Conservation (phyloP, 2,113 vertebrate genomes). For the Engraulis encrasicolus region DNA sequence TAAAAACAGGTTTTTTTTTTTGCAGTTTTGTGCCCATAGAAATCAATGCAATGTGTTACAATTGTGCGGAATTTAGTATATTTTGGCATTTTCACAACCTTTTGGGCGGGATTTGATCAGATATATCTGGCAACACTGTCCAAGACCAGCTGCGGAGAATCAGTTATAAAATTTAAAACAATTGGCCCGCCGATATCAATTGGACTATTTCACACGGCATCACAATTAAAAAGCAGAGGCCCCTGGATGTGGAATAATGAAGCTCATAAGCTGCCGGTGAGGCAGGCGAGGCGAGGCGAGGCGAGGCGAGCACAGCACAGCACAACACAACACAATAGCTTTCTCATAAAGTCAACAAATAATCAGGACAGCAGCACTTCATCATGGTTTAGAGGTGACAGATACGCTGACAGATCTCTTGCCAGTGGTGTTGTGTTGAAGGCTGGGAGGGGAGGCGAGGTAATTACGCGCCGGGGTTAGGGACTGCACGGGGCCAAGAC, state of each 20-base stretch:
- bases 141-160: neutral
- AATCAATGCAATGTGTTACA: too few species aligned
- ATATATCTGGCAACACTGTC: too few species aligned
- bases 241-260: slow-evolving; percentile 1
- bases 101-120: too few species aligned
- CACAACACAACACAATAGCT: slow-evolving; percentile 12
- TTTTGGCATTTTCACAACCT: too few species aligned
- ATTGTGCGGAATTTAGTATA: too few species aligned
- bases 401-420: slow-evolving; percentile 10
- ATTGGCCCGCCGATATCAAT: neutral
- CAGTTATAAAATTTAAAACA: neutral
- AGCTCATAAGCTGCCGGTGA: neutral
- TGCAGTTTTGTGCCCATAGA: too few species aligned
- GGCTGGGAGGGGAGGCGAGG: neutral
- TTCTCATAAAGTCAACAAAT: slow-evolving; percentile 9
- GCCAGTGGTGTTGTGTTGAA: neutral
- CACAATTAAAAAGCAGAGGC: slow-evolving; percentile 6
- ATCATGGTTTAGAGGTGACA: slow-evolving; percentile 16
- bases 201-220: neutral
- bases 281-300: too few species aligned
- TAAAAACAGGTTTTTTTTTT: too few species aligned
- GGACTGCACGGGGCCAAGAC: neutral
- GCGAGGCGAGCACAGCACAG: too few species aligned
- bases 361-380: slow-evolving; percentile 16
- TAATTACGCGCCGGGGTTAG: slow-evolving; percentile 7